Evolutionary conservation across 2,797 vertebrate species (phyloP), one percentile per base, ranked within the genome.

Genomic region (Aldrovandia affinis): DNA sequence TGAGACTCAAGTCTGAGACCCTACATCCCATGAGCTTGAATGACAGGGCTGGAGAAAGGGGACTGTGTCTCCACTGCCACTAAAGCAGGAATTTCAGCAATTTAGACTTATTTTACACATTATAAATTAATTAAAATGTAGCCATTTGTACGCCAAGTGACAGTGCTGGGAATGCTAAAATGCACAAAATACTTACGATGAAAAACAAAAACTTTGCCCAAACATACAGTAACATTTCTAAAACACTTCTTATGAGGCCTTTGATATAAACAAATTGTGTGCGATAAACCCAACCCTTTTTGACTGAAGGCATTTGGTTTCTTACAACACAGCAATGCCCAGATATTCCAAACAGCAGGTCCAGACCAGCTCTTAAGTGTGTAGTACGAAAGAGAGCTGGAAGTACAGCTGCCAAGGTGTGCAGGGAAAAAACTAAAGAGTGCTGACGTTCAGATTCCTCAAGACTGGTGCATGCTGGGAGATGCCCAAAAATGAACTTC

Each of bases 391-490:
- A 12, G 68, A 39, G 68, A 22, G 68, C 20, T 68, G 1, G 68
- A 22, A 1, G 73, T 25, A 42, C 73, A 77, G 73, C 42, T 77
- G 73, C 73, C 73, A 77, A 77, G 73, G 73, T 28, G 73, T 47
- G 42, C 42, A 6, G 68, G 73, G 42, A 36, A 22, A 8, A n/a
- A 18, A 47, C 10, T 10, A 4, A 18, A 39, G 68, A 28, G 73
- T 14, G 73, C 73, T 77, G 73, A 77, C 39, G 73, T 47, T 47
- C 39, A n/a, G 73, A 77, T 77, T 77, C 73, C 73, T 44, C 39
- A 47, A 42, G 39, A n/a, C 39, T 42, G 14, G 73, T 77, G 73
- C 73, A 77, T 47, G 73, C 73, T 77, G 73, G 73, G 73, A 77
- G 73, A 47, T 22, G 73, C 73, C 73, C 73, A 42, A 77, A 77